Conservation (phyloP, 2,888 invertebrate genomes). For the Eupelmus urozonus region DNA sequence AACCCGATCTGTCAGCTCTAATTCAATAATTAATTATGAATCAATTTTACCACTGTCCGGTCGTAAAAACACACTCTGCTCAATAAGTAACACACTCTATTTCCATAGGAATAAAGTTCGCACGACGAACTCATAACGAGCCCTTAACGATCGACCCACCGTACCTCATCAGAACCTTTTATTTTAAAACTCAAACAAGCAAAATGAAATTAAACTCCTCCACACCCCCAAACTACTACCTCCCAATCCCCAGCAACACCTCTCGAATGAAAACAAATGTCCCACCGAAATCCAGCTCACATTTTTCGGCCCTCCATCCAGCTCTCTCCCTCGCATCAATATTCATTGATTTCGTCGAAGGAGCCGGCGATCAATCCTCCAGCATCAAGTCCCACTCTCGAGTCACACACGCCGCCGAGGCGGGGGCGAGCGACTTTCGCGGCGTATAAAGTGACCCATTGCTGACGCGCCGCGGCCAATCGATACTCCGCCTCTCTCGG, state of each 20-base stretch:
- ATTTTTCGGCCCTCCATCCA: neutral
- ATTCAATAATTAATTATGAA: too few relatives aligned
- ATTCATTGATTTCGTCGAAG: constrained; percentile 53
- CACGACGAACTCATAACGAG: neutral
- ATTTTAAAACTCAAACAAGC: neutral
- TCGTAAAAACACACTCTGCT: neutral
- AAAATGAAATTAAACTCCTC: constrained; percentile 11
- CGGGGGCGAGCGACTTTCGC: constrained; percentile 24
- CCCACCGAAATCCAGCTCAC: neutral
- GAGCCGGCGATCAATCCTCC: constrained; percentile 34
- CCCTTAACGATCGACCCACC: neutral
- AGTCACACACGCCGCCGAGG: neutral
- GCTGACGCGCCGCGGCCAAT: constrained; percentile 63
- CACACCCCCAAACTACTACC: neutral
- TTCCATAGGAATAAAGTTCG: neutral
- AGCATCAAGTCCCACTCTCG: constrained; percentile 15
- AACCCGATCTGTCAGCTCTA: too few relatives aligned
- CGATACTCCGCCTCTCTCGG: constrained; percentile 64
- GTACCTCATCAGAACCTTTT: neutral
- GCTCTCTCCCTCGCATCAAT: constrained; percentile 43
- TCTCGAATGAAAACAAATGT: neutral
- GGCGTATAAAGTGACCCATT: constrained; percentile 65
- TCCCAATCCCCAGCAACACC: neutral
- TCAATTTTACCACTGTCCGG: too few relatives aligned
- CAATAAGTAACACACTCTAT: neutral